Evolutionary conservation across 23 tunicate genomes (phyloP).

Genomic region (Aplidium turbinatum): DNA sequence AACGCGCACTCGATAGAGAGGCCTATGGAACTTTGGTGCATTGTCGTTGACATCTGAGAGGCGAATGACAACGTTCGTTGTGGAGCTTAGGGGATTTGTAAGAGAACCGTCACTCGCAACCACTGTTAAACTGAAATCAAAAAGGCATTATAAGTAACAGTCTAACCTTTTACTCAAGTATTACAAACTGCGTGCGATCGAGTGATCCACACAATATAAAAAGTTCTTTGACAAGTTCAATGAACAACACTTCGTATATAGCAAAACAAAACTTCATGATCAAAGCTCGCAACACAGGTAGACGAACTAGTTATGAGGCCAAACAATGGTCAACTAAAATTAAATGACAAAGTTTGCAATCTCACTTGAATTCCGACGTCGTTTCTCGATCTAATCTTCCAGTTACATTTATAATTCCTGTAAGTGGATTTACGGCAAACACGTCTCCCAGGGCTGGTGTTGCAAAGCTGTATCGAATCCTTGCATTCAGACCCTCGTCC

Average conservation of each 20-base stretch:
- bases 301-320: no score
- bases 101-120: constrained; percentile 43
- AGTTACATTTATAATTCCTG: constrained; percentile 42
- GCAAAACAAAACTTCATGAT: no score
- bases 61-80: constrained; percentile 44
- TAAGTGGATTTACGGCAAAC: constrained; percentile 32
- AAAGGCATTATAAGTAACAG: no score
- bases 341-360: neutral
- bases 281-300: no score
- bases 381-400: constrained; percentile 45
- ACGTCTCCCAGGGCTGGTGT: neutral
- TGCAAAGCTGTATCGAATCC: constrained; percentile 26
- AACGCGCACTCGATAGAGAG: constrained; percentile 37
- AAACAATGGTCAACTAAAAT: no score
- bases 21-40: constrained; percentile 59
- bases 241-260: no score
- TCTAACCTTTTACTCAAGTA: no score
- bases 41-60: constrained; percentile 94
- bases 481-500: constrained; percentile 56
- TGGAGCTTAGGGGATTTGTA: constrained; percentile 30
- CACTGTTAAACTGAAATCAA: constrained; percentile 34
- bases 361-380: constrained; percentile 40
- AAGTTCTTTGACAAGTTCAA: neutral
- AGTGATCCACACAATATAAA: neutral
- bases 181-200: no score